These are phyloP conservation scores for Sisor rabdophorus DNA, from an alignment of 2,113 vertebrate genomes.

Conservation along the genomic window DNA sequence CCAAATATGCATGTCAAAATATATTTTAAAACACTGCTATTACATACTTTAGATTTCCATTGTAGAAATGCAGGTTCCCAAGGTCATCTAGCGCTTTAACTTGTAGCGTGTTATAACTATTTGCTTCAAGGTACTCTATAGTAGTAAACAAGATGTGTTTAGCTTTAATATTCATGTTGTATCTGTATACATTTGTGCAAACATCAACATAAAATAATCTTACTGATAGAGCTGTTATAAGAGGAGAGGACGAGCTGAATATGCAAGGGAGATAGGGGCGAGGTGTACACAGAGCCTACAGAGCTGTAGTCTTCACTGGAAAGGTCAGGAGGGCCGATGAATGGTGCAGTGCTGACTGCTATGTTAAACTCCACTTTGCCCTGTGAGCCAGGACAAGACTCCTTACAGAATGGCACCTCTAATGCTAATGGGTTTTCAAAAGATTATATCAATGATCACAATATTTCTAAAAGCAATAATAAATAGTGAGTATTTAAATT, in stretches of 20 bases:
- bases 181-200: background rate
- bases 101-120: conserved; percentile 72
- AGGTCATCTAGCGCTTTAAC: conserved; percentile 83
- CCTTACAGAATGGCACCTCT: conserved; percentile 40
- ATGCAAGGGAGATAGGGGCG: conserved; percentile 69
- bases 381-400: background rate
- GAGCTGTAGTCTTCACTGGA: conserved; percentile 73
- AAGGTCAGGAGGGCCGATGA: conserved; percentile 67
- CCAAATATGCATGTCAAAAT: background rate
- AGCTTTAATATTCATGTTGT: background rate
- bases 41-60: conserved; percentile 78
- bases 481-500: too few relatives aligned
- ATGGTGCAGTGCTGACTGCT: conserved; percentile 56
- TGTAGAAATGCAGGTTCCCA: conserved; percentile 83
- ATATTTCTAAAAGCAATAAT: background rate
- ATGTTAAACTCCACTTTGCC: conserved; percentile 69
- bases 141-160: conserved; percentile 41
- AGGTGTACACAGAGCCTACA: conserved; percentile 67
- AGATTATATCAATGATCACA: background rate
- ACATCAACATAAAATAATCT: conserved; percentile 45
- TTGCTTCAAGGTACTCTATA: conserved; percentile 79
- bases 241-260: conserved; percentile 73
- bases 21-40: background rate
- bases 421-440: conserved; percentile 36
- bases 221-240: conserved; percentile 81